Base-by-base conservation (phyloP, 2,113 vertebrate genomes). In the Podilymbus podiceps region DNA sequence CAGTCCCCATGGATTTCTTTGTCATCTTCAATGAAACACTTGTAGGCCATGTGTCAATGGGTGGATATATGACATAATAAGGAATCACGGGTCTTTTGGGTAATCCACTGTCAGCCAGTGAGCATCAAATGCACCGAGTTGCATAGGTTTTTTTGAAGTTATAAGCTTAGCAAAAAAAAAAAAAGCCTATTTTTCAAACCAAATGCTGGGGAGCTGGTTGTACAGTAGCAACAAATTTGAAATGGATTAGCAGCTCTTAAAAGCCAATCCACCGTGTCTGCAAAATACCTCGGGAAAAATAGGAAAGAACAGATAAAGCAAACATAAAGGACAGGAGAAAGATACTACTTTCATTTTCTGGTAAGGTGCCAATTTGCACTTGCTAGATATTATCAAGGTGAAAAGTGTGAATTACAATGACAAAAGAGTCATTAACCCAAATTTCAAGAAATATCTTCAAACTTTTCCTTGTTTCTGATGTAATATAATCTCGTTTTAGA, bases 391-490 rank as follows among this genome's bases (percentile, higher is more conserved):
- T 85, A 96, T 50, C 31, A 69, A 88, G n/a, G 85, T 83, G 89
- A 93, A 94, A 91, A 82, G 50, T 19, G 7, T 67, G 78, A 88
- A 82, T 95, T 96, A 83, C 67, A 85, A 73, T 50, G 91, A 93
- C 85, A 96, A 93, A 88, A 85, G 90, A 91, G 72, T 85, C 62
- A 93, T 96, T 91, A 93, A 88, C 50, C 53, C 67, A 83, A 94
- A 95, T 88, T 88, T 69, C 67, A 80, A 76, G 78, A 88, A 96
- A 82, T 89, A 88, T 62, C 87, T 95, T 92, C 66, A 82, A 96
- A 97, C 69, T 95, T 92, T 12, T 5, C 50, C 50, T 75, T 72
- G 69, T 91, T 96, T 96, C 93, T 93, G 77, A 95, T 87, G 84
- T 78, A 63, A 89, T 22, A 72, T 58, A 89, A 96, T 96, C 87